Evolutionary conservation across 2,113 vertebrate genomes (phyloP).

Genomic region (Oplegnathus fasciatus): DNA sequence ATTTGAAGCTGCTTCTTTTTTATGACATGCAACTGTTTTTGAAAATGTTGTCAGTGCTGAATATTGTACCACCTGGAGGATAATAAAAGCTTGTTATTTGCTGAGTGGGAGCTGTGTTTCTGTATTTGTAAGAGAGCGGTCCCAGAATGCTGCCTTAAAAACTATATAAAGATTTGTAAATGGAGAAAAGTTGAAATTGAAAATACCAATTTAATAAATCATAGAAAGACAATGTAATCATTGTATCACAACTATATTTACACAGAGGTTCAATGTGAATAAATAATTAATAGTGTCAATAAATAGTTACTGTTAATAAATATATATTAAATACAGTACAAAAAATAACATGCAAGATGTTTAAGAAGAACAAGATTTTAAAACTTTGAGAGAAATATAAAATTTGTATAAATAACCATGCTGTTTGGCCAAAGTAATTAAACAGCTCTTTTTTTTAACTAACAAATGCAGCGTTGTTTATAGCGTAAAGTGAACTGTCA

Average conservation of each 20-base stretch:
- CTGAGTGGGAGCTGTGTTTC: background rate
- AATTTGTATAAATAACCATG: slow-evolving; percentile 27
- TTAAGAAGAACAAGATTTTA: slow-evolving; percentile 38
- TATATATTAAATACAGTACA: slow-evolving; percentile 53
- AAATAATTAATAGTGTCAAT: slow-evolving; percentile 42
- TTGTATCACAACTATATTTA: slow-evolving; percentile 8
- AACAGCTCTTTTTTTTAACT: slow-evolving; percentile 25
- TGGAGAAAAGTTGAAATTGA: background rate
- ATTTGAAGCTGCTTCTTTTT: slow-evolving; percentile 52
- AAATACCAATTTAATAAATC: slow-evolving; percentile 43
- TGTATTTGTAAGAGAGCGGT: background rate
- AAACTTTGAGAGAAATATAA: slow-evolving; percentile 31
- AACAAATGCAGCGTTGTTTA: background rate
- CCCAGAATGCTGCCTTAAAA: background rate
- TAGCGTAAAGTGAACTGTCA: slow-evolving; percentile 8
- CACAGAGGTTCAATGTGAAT: slow-evolving; percentile 13
- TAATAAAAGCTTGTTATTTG: slow-evolving; percentile 49
- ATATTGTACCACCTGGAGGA: slow-evolving; percentile 17
- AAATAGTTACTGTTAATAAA: slow-evolving; percentile 33
- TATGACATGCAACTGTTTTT: slow-evolving; percentile 23
- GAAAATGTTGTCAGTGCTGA: slow-evolving; percentile 26
- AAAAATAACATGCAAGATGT: slow-evolving; percentile 24
- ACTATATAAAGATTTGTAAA: background rate
- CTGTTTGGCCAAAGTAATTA: background rate
- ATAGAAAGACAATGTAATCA: slow-evolving; percentile 8